Conservation (phyloP, 2,113 vertebrate species). For the Cepphus grylle region DNA sequence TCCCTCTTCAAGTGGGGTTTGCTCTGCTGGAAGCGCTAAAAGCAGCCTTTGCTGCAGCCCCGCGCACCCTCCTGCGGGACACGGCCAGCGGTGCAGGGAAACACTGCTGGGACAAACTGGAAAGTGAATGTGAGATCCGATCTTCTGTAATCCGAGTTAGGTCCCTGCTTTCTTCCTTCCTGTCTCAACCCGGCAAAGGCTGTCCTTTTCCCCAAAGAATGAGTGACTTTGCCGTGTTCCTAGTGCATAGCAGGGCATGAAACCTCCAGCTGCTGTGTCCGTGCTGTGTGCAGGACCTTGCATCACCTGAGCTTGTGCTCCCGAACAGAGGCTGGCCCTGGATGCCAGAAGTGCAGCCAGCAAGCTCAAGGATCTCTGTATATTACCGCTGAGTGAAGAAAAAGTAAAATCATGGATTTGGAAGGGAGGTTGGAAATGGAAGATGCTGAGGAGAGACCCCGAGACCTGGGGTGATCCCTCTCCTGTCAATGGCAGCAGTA, state of each 20-base stretch:
- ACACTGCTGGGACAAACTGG: background rate
- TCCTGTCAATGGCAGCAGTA: background rate
- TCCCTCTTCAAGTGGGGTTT: background rate
- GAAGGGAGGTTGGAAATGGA: background rate
- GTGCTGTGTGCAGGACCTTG: background rate
- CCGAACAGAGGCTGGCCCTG: background rate
- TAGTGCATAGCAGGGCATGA: background rate
- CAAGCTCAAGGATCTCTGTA: background rate
- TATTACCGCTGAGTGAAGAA: background rate
- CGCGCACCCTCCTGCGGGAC: fast-evolving
- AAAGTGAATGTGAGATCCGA: background rate
- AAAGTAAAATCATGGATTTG: background rate
- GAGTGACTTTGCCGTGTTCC: background rate
- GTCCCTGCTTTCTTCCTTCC: too few species aligned
- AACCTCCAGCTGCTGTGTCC: background rate
- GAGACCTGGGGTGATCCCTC: background rate
- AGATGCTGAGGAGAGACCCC: background rate
- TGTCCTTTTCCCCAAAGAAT: background rate
- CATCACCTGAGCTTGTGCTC: background rate
- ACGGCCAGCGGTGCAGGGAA: fast-evolving
- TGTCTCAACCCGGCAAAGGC: background rate
- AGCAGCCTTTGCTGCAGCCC: background rate
- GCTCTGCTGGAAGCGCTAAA: background rate
- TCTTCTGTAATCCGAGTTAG: fast-evolving
- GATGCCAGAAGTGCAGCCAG: background rate